Evolutionary conservation across 2,888 invertebrate genomes (phyloP), one percentile per base, ranked within the genome.

Genomic region (Andrena camellia): DNA sequence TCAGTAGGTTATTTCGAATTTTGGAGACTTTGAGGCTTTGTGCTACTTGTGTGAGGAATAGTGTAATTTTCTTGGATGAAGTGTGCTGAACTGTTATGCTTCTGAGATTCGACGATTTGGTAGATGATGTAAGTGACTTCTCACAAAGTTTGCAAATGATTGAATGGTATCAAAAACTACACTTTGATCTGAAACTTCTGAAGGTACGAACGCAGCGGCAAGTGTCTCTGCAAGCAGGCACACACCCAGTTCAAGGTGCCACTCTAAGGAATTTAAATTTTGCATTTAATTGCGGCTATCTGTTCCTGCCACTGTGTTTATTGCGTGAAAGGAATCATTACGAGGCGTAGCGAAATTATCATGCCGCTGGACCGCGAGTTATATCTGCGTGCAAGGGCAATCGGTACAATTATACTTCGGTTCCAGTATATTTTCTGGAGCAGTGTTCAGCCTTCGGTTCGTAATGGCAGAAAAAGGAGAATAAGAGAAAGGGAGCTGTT

Each of bases 331-430:
- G 68, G 69, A 67, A 73, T 82, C 64, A 85, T 85, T 79, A 79
- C 29, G 54, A 76, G 57, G 35, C 23, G 70, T 69, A 42, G 69
- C 73, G 57, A 76, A 81, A 78, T 85, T 78, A 76, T 84, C 71
- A 42, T 67, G 66, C 78, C 52, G 20, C 6, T 50, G 52, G 57
- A 81, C 69, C 62, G 63, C 66, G 73, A 72, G 70, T 57, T 52
- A 63, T 78, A 69, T 54, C 82, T 60, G 79, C 67, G 67, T 57
- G 69, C 81, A 71, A 78, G 59, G 57, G 83, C 67, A 71, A 81
- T 83, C 83, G 35, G 67, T 29, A 71, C 86, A 81, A 86, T 86
- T 86, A 83, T 67, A 59, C 78, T 86, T 77, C 81, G 64, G 78
- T 83, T 86, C 72, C 83, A 74, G 69, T 70, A 31, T 52, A 67